A percentile compares a stretch with the other conserved stretches of the same genome.
Conservation (phyloP, 2,888 invertebrate genomes). For the Acrocyrtus sp. region DNA sequence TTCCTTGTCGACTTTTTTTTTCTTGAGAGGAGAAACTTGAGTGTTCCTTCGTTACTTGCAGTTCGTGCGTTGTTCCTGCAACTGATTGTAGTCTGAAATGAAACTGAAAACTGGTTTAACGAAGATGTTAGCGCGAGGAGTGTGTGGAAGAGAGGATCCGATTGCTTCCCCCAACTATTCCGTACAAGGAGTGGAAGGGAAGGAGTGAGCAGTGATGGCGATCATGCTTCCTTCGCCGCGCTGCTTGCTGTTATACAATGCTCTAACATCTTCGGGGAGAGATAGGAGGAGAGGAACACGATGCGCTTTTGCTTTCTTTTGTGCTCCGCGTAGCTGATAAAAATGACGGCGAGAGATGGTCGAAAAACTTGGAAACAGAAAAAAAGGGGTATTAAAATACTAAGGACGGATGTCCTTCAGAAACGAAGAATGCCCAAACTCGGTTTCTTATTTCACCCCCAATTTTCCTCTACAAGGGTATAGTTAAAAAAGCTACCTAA, state of each 20-base stretch:
- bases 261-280: no score
- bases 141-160: no score
- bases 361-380: not conserved
- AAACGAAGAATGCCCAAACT: not conserved
- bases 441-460: conserved; percentile 36
- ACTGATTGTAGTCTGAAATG: conserved; percentile 30
- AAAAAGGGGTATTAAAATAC: conserved; percentile 7
- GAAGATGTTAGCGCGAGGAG: conserved; percentile 44
- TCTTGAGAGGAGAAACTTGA: conserved; percentile 19
- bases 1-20: conserved; percentile 24
- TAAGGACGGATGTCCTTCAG: no score
- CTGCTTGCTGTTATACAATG: no score
- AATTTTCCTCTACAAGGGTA: no score
- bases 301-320: no score
- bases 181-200: no score
- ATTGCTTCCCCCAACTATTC: conserved; percentile 34
- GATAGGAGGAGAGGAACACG: no score
- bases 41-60: not conserved
- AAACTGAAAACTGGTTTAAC: conserved; percentile 45
- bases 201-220: no score
- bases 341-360: conserved; percentile 17
- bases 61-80: conserved; percentile 11
- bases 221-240: no score
- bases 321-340: not conserved
- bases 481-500: no score